Conservation (phyloP, 2,797 vertebrate genomes). For the Distichodus sexfasciatus region DNA sequence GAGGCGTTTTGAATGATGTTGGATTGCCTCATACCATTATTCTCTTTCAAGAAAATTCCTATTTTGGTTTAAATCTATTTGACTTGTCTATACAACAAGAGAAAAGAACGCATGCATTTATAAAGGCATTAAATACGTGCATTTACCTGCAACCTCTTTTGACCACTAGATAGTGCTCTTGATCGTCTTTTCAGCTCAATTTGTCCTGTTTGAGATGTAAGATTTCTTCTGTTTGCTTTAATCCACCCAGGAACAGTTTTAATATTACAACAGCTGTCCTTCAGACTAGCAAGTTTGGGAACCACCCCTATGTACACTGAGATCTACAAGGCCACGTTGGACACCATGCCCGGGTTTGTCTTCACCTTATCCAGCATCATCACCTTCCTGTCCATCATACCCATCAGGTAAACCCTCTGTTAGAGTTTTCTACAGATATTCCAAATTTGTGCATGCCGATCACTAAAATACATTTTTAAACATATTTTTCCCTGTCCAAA, state of each 20-base stretch:
- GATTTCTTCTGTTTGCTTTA: not conserved
- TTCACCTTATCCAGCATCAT: constrained; percentile 80
- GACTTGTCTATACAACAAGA: too few relatives aligned
- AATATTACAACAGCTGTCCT: constrained; percentile 79
- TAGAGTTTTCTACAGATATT: not conserved
- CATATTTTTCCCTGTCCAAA: constrained; percentile 3
- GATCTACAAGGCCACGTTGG: constrained; percentile 84
- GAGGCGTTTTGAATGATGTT: too few relatives aligned
- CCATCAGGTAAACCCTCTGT: constrained; percentile 77
- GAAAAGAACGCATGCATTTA: too few relatives aligned
- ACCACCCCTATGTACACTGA: constrained; percentile 84
- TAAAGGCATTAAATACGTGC: too few relatives aligned
- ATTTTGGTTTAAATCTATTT: too few relatives aligned
- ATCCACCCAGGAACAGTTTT: constrained; percentile 77
- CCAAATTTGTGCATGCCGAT: too few relatives aligned
- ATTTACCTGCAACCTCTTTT: too few relatives aligned
- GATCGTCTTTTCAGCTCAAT: not conserved
- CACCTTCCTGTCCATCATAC: constrained; percentile 80
- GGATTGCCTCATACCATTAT: too few relatives aligned
- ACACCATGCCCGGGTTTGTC: constrained; percentile 81
- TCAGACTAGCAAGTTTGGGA: constrained; percentile 77
- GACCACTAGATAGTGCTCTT: not conserved
- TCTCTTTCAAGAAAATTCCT: too few relatives aligned
- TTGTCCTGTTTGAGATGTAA: not conserved
- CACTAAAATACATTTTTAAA: not conserved